Evolutionary conservation across 2,888 invertebrate species (phyloP).

Genomic region (Drosophila flavopinicola): DNA sequence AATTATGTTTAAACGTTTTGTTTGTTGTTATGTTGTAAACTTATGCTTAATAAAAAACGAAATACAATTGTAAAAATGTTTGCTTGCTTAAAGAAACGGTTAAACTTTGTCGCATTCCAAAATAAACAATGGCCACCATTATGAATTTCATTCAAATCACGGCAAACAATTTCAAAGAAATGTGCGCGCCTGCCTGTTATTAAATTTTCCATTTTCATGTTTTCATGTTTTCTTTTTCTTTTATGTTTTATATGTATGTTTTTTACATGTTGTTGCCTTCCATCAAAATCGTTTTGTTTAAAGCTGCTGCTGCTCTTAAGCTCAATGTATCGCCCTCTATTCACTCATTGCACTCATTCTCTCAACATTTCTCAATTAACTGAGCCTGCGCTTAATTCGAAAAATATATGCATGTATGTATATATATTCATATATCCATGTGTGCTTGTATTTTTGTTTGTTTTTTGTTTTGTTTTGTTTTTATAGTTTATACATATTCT

Average conservation of each 20-base stretch:
- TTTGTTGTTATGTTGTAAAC: slow-evolving; percentile 50
- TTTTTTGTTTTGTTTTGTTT: slow-evolving; percentile 23
- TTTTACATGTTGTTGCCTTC: background rate
- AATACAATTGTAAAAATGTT: slow-evolving; percentile 80
- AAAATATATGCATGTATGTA: slow-evolving; percentile 37
- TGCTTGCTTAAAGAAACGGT: slow-evolving; percentile 55
- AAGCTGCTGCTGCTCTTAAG: slow-evolving; percentile 65
- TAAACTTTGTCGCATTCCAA: slow-evolving; percentile 74
- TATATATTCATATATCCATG: slow-evolving; percentile 29
- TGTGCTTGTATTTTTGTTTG: slow-evolving; percentile 20
- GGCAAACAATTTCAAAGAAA: slow-evolving; percentile 80
- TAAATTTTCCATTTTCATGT: slow-evolving; percentile 14
- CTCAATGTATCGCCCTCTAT: slow-evolving; percentile 47
- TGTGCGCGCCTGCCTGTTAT: slow-evolving; percentile 51
- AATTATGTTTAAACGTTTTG: slow-evolving; percentile 30
- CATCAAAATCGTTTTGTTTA: slow-evolving; percentile 29
- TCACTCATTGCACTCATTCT: slow-evolving; percentile 8
- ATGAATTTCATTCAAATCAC: slow-evolving; percentile 84
- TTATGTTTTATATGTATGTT: slow-evolving; percentile 23
- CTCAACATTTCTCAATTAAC: slow-evolving; percentile 26
- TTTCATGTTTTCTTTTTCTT: slow-evolving; percentile 7
- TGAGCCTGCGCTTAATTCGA: slow-evolving; percentile 49
- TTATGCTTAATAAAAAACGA: slow-evolving; percentile 76
- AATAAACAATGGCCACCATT: slow-evolving; percentile 82
- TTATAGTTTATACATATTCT: slow-evolving; percentile 75